Base-by-base conservation (phyloP, 2,888 invertebrate species). In the Cephus rjabovi region DNA sequence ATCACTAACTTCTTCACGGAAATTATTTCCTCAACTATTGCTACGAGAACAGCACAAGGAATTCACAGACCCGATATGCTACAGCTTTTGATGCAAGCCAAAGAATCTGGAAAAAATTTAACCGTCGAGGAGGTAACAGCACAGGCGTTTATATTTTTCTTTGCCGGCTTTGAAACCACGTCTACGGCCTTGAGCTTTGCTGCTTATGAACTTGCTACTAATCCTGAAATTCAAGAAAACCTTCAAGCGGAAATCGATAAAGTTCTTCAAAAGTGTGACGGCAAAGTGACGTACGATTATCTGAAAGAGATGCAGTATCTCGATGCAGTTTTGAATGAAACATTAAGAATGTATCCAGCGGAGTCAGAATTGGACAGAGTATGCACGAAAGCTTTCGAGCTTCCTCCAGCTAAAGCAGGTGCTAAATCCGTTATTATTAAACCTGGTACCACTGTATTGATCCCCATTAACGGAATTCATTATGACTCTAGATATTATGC, bases 271-370 rank as follows among this genome's bases (percentile, higher is more conserved):
- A 37, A 15, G 37, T 37, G 37, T 4, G 37, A 37, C 1, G 37
- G 37, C 1, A 84, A 90, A n/a, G 81, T 91, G 4, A 91, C 90
- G 0, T 93, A 93, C 81, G 92, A 92, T 6, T 90, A 89, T 2
- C 85, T 93, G 1, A 90, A 91, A 4, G 92, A 91, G 37, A 92
- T 94, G 89, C 92, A 92, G 71, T 94, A 93, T 82, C 83, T 94
- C 86, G 93, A 94, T 76, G 93, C 93, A 91, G 93, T 94, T 0
- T 85, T 93, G 1, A 82, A 86, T 78, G 91, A 92, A 78, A 79
- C 87, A 4, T 76, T 91, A 11, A 83, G 91, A n/a, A 80, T 87
- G 40, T 88, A 88, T 78, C 89, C 91, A 1, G 83, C 87, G 11
- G 74, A 76, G 0, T 40, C 85, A 0, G 73, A 87, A 3, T 69